Percentiles rank a stretch among this genome's conserved stretches.
phyloP scores from a whole-genome alignment of 2,113 vertebrate genomes.

The Prochilodus magdalenae region DNA sequence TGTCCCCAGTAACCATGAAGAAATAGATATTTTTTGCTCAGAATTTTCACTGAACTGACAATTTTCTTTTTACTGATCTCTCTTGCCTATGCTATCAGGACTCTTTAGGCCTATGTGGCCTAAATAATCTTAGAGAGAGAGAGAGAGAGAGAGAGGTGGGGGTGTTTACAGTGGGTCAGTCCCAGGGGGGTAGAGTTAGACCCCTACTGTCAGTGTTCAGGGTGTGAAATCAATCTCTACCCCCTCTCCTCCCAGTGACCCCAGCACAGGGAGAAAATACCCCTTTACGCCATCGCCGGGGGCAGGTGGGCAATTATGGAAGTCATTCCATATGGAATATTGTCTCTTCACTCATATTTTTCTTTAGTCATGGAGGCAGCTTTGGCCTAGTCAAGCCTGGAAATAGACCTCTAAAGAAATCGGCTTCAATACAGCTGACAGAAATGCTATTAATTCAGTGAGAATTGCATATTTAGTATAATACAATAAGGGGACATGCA shows the following conservation, averaged over 20 bases:
- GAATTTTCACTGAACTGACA: too few relatives aligned
- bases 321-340: conserved; percentile 3
- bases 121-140: too few relatives aligned
- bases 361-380: conserved; percentile 6
- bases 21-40: too few relatives aligned
- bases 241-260: conserved; percentile 56
- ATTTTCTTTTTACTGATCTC: too few relatives aligned
- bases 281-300: conserved; percentile 23
- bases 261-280: conserved; percentile 34
- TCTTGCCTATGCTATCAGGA: too few relatives aligned
- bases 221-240: conserved; percentile 72
- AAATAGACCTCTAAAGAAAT: neutral
- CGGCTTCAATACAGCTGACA: conserved; percentile 27
- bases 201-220: conserved; percentile 48
- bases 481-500: too few relatives aligned
- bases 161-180: neutral
- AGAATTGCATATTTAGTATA: neutral
- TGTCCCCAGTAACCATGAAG: too few relatives aligned
- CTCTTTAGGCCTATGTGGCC: too few relatives aligned
- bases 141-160: neutral
- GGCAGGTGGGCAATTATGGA: conserved; percentile 31
- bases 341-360: conserved; percentile 35
- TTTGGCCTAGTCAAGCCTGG: neutral
- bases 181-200: conserved; percentile 23
- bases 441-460: neutral